Evolutionary conservation across 1,140 invertebrate species (phyloP).

Genomic region (Globodera rostochiensis): DNA sequence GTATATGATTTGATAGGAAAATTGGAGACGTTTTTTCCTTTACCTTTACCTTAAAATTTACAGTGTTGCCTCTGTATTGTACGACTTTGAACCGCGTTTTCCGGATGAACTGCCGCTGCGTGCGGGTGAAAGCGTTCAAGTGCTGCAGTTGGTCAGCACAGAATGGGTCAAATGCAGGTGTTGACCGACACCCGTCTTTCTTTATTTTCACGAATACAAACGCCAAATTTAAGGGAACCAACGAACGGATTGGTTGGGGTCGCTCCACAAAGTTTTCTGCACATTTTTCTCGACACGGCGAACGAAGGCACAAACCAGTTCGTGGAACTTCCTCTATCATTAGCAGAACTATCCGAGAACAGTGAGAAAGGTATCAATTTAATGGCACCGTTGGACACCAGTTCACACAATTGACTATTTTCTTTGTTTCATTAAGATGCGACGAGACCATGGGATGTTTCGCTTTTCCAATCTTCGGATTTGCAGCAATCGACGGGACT

Average conservation of each 20-base stretch:
- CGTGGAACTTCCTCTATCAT: no score
- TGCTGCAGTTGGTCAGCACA: slow-evolving; percentile 41
- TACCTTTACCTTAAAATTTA: background rate
- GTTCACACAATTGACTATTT: no score
- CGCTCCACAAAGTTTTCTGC: slow-evolving; percentile 53
- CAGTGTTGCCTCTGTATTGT: slow-evolving; percentile 54
- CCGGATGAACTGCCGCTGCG: slow-evolving; percentile 51
- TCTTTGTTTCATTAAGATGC: no score
- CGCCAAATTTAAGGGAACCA: slow-evolving; percentile 34
- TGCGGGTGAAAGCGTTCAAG: slow-evolving; percentile 47
- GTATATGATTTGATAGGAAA: no score
- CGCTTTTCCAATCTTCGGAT: background rate
- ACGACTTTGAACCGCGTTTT: slow-evolving; percentile 56
- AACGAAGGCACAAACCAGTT: background rate
- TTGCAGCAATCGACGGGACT: background rate
- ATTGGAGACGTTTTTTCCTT: no score
- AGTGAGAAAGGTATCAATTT: no score
- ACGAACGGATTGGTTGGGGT: slow-evolving; percentile 48
- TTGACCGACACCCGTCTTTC: background rate
- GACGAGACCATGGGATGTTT: background rate
- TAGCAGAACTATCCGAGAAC: no score
- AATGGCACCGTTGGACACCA: no score
- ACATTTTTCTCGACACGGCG: slow-evolving; percentile 57
- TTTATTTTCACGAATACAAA: slow-evolving; percentile 3
- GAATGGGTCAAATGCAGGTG: slow-evolving; percentile 56